A percentile compares a stretch with the other conserved stretches of the same genome.
Evolutionary conservation across 2,113 vertebrate genomes (phyloP).

Genomic region (Labeo rohita): DNA sequence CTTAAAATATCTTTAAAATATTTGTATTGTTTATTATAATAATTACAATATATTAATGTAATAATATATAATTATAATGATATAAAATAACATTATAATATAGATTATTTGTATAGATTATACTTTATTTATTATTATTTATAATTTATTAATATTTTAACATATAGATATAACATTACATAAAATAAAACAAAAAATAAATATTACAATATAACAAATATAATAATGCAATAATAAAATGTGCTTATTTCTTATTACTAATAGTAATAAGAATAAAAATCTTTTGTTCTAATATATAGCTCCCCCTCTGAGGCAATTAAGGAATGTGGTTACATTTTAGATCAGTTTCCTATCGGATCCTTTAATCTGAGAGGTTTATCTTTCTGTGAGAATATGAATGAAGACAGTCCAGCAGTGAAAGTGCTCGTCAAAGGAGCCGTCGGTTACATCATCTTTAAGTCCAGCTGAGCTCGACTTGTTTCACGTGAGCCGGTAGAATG

Average conservation of each 20-base stretch:
- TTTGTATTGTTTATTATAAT: no score
- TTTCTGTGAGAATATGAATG: constrained; percentile 46
- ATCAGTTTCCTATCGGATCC: not conserved
- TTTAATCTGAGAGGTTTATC: constrained; percentile 22
- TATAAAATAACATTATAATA: no score
- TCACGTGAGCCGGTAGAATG: constrained; percentile 64
- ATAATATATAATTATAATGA: not conserved
- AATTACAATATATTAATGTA: no score
- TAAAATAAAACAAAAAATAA: not conserved
- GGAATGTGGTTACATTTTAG: not conserved
- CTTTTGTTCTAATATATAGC: not conserved
- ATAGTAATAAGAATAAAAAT: not conserved
- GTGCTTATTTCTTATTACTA: not conserved
- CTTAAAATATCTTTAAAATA: no score
- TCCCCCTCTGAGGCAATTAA: not conserved
- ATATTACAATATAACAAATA: not conserved
- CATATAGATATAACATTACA: not conserved
- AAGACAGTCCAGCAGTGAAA: not conserved
- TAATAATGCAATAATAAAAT: not conserved
- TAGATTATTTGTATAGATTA: not conserved
- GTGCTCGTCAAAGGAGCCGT: constrained; percentile 34
- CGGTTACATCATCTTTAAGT: constrained; percentile 65
- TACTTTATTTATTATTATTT: not conserved
- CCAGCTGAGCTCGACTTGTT: constrained; percentile 55
- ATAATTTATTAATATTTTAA: not conserved